Evolutionary conservation across 2,113 vertebrate species (phyloP), one percentile per base, ranked within the genome.

Genomic region (Puffinus mauretanicus): DNA sequence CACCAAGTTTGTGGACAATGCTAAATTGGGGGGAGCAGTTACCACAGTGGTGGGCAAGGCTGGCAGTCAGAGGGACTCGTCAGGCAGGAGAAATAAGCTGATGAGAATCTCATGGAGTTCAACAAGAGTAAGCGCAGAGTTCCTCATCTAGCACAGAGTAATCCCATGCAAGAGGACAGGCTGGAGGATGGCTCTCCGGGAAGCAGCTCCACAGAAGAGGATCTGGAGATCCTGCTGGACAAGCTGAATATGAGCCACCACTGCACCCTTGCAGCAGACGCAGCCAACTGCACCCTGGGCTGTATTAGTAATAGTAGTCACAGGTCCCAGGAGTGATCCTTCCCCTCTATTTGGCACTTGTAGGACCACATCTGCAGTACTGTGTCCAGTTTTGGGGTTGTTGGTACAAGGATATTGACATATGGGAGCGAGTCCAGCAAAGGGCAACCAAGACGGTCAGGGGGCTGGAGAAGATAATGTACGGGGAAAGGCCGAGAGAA

Each of bases 91-190:
- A 36, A 62, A 36, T 15, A 52, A 72, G 38, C 38, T 26, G 34
- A 46, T 1, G 4, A 47, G 36, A 77, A 82, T 40, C 73, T 57
- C 0, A 0, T 30, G 13, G 70, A 72, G 36, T 42, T 29, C 47
- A 86, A 25, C 10, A 66, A 61, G 10, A 54, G 8, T 10, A 38
- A 80, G n/a, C 20, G 44, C 34, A 32, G 38, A 75, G 49, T 55
- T 27, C 46, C 22, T 17, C 25, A 11, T 11, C 11, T 34, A 25
- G 25, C 64, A 62, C 32, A 51, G 40, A 44, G 32, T 66, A 77
- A 54, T 14, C 42, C 57, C 24, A 36, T 25, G 51, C 20, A 66
- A 51, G 22, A 77, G 20, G 8, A n/a, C 67, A 82, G 46, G 60
- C 70, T 73, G 76, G 58, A 62, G 18, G 36, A 16, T 36, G 21